Conservation (phyloP, 1,140 invertebrate genomes). For the Cryptotermes secundus region DNA sequence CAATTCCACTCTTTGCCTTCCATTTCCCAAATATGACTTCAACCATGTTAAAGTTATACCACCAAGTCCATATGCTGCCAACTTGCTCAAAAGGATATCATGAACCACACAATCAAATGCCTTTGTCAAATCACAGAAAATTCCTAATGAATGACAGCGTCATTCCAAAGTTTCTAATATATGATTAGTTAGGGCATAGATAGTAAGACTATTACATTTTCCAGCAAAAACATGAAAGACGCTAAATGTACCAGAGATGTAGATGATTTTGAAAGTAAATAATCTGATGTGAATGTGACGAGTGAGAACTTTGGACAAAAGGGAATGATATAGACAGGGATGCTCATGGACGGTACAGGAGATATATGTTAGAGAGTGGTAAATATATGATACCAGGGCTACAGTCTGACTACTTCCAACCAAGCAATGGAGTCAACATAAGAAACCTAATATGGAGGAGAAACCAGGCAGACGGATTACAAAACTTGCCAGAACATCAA, state of each 20-base stretch:
- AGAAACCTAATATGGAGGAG: background rate
- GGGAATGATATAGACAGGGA: background rate
- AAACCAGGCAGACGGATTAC: background rate
- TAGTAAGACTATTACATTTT: background rate
- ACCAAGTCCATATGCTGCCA: too few relatives aligned
- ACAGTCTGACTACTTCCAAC: background rate
- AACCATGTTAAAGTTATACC: too few relatives aligned
- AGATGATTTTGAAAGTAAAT: too few relatives aligned
- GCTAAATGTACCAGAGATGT: background rate
- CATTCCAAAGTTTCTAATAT: too few relatives aligned
- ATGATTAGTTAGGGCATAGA: too few relatives aligned
- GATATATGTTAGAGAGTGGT: background rate
- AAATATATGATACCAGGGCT: background rate
- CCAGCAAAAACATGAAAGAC: background rate
- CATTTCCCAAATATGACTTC: too few relatives aligned
- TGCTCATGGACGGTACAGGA: background rate
- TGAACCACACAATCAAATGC: too few relatives aligned
- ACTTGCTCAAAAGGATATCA: too few relatives aligned
- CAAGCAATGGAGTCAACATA: background rate
- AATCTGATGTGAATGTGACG: background rate
- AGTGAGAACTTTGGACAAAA: background rate
- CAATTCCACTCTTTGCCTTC: too few relatives aligned
- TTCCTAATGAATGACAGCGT: too few relatives aligned
- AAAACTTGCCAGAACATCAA: background rate
- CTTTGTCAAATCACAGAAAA: too few relatives aligned